Conservation (phyloP, 2,797 vertebrate genomes). For the Phataginus tricuspis region DNA sequence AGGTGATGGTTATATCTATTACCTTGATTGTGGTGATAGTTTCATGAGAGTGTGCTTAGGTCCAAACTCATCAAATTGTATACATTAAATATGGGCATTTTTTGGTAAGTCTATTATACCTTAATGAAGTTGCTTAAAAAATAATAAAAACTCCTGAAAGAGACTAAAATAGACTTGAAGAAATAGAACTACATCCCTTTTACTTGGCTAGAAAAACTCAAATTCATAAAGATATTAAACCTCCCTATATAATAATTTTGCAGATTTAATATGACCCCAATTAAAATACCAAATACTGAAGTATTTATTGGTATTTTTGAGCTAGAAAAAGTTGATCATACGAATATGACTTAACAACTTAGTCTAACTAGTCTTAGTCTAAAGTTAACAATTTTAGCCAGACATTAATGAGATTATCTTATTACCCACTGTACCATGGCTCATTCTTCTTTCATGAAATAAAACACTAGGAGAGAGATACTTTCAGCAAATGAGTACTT, state of each 20-base stretch:
- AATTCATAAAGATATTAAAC: not conserved
- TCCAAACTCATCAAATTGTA: not conserved
- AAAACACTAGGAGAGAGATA: not conserved
- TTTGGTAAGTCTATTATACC: not conserved
- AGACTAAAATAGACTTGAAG: not conserved
- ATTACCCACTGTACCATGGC: not conserved
- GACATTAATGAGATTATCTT: slow-evolving; percentile 14
- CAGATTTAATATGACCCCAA: not conserved
- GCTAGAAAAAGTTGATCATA: not conserved
- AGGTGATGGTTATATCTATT: not conserved
- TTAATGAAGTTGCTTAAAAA: not conserved
- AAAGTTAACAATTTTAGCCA: not conserved
- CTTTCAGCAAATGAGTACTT: slow-evolving; percentile 27
- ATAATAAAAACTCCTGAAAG: not conserved
- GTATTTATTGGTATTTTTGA: not conserved
- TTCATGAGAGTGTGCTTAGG: not conserved
- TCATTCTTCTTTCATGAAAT: not conserved
- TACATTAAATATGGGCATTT: not conserved
- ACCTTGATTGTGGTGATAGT: not conserved
- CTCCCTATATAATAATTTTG: not conserved
- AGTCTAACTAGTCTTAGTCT: not conserved
- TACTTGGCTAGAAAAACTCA: not conserved
- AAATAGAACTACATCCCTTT: not conserved
- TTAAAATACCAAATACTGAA: not conserved
- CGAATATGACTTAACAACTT: not conserved